A percentile compares a stretch with the other conserved stretches of the same genome.
Conservation (phyloP, 2,113 vertebrate genomes). For the Clarias batrachus region DNA sequence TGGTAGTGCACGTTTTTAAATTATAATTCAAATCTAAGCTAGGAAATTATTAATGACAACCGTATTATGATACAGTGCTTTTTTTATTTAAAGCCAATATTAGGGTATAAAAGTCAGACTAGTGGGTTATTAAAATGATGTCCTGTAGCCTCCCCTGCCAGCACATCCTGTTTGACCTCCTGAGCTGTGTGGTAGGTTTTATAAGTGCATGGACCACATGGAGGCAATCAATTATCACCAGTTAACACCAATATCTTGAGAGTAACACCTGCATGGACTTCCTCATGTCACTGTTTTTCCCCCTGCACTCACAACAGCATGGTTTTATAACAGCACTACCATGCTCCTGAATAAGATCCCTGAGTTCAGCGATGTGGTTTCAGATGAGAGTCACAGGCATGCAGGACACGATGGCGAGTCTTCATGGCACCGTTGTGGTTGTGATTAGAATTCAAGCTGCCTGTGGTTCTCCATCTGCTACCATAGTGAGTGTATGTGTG, state of each 20-base stretch:
- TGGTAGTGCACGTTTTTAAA: not conserved
- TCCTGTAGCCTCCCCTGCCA: conserved; percentile 8
- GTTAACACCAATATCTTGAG: conserved; percentile 35
- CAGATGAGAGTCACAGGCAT: conserved; percentile 26
- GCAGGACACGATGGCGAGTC: not conserved
- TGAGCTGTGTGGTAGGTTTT: conserved; percentile 65
- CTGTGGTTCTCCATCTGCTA: conserved; percentile 18
- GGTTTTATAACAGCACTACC: not conserved
- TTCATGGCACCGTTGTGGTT: not conserved
- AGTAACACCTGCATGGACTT: conserved; percentile 51
- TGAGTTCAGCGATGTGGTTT: not conserved
- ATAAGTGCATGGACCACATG: conserved; percentile 67
- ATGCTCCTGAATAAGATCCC: not conserved
- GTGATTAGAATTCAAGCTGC: conserved; percentile 18
- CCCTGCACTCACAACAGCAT: conserved; percentile 32
- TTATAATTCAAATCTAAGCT: not conserved
- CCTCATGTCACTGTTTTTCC: conserved; percentile 34
- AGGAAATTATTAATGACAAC: too few relatives aligned
- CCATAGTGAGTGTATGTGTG: not conserved
- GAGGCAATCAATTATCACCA: conserved; percentile 31
- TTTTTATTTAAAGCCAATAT: not conserved
- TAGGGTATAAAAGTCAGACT: not conserved
- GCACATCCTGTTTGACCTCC: conserved; percentile 64
- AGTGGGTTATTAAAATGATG: not conserved
- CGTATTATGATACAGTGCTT: too few relatives aligned